Evolutionary conservation across 2,113 vertebrate species (phyloP).

Genomic region (Aptenodytes forsteri): DNA sequence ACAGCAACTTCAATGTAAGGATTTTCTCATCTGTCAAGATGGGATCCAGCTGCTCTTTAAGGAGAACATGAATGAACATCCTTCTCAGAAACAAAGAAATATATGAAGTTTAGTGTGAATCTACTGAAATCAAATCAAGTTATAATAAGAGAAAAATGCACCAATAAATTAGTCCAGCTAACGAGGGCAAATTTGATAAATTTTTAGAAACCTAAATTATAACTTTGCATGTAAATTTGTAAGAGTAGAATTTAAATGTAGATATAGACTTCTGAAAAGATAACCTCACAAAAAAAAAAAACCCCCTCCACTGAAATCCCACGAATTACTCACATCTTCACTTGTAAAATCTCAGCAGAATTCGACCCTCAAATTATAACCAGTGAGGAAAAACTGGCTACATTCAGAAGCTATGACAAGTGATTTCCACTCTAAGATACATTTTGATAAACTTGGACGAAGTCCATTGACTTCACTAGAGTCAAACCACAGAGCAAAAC

Average conservation of each 20-base stretch:
- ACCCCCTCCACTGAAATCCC: not conserved
- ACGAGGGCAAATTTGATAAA: not conserved
- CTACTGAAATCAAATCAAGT: not conserved
- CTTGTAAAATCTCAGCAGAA: not conserved
- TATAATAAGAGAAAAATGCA: not conserved
- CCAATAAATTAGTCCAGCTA: not conserved
- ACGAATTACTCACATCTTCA: not conserved
- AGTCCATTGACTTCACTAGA: not conserved
- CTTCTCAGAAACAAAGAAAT: not conserved
- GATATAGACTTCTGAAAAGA: not conserved
- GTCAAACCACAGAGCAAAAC: not conserved
- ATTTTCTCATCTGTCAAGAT: not conserved
- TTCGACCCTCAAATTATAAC: not conserved
- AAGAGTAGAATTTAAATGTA: not conserved
- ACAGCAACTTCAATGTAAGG: not conserved
- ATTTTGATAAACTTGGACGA: not conserved
- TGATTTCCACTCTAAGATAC: not conserved
- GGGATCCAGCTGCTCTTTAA: slow-evolving; percentile 36
- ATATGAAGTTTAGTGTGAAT: not conserved
- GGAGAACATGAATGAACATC: not conserved
- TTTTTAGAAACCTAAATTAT: not conserved
- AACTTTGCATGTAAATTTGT: not conserved
- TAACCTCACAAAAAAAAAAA: no score
- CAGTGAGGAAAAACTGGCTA: not conserved
- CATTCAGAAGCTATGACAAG: not conserved